These are phyloP conservation scores for Pogonocichla stellata DNA, from an alignment of 2,113 vertebrate genomes.

Conservation along the genomic window DNA sequence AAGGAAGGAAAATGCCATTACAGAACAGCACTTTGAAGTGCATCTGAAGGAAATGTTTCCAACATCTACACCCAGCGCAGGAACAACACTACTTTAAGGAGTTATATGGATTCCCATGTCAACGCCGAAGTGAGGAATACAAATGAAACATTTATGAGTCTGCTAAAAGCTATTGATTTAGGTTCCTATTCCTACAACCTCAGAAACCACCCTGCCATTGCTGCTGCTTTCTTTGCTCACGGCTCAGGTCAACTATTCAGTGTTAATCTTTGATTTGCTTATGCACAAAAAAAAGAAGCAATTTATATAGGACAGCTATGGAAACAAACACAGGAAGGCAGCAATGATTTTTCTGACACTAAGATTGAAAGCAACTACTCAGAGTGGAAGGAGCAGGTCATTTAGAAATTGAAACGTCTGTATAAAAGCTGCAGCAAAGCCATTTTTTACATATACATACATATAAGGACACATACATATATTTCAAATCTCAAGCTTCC, in stretches of 20 bases:
- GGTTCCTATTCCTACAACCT: neutral
- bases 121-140: neutral
- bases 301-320: neutral
- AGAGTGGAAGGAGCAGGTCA: neutral
- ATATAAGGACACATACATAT: neutral
- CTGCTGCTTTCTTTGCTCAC: neutral
- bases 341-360: neutral
- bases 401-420: neutral
- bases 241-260: neutral
- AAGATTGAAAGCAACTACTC: neutral
- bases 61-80: neutral
- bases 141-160: slow-evolving; percentile 33
- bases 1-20: neutral
- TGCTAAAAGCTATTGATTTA: slow-evolving; percentile 53
- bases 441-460: neutral
- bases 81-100: neutral
- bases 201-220: neutral
- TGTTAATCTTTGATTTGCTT: neutral
- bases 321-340: slow-evolving; percentile 33
- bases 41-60: neutral
- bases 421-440: neutral
- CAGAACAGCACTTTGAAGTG: neutral
- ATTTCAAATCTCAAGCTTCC: neutral
- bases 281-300: neutral
- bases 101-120: neutral